A percentile compares a stretch with the other conserved stretches of the same genome.
Conservation (phyloP, 2,797 vertebrate genomes). For the Sebastes trivittatus region DNA sequence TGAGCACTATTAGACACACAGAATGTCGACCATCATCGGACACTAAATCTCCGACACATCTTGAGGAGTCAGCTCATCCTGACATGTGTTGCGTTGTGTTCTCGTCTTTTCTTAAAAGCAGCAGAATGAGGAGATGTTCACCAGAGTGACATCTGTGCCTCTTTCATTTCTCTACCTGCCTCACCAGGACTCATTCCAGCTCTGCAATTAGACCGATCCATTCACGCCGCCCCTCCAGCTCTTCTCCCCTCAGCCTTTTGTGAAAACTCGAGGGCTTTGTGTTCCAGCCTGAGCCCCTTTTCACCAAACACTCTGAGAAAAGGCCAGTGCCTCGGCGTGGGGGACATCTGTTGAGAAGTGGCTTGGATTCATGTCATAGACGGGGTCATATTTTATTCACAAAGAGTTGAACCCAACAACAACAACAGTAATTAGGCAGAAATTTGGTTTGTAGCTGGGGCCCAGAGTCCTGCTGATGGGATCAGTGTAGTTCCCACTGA, state of each 20-base stretch:
- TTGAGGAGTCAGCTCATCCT: neutral
- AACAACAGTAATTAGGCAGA: constrained; percentile 65
- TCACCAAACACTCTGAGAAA: constrained; percentile 63
- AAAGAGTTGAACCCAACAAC: constrained; percentile 59
- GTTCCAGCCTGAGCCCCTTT: constrained; percentile 63
- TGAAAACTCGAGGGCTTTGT: constrained; percentile 62
- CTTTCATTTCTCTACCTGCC: constrained; percentile 70
- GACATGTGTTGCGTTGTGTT: neutral
- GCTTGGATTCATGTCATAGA: constrained; percentile 62
- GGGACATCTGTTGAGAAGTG: constrained; percentile 77
- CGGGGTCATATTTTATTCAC: constrained; percentile 64
- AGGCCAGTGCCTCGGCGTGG: constrained; percentile 60
- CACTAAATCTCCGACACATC: neutral
- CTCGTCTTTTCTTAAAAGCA: neutral
- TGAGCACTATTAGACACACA: neutral
- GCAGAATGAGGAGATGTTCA: constrained; percentile 41
- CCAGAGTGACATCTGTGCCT: constrained; percentile 66
- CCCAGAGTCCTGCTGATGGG: constrained; percentile 21
- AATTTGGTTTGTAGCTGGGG: constrained; percentile 62
- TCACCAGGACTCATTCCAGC: constrained; percentile 57
- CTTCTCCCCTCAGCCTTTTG: constrained; percentile 62
- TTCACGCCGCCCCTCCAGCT: constrained; percentile 57
- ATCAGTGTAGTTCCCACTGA: constrained; percentile 8
- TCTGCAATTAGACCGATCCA: constrained; percentile 69
- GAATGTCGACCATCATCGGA: neutral